These are phyloP conservation scores for Siniperca scherzeri DNA, from an alignment of 2,797 vertebrate species.

Conservation along the genomic window DNA sequence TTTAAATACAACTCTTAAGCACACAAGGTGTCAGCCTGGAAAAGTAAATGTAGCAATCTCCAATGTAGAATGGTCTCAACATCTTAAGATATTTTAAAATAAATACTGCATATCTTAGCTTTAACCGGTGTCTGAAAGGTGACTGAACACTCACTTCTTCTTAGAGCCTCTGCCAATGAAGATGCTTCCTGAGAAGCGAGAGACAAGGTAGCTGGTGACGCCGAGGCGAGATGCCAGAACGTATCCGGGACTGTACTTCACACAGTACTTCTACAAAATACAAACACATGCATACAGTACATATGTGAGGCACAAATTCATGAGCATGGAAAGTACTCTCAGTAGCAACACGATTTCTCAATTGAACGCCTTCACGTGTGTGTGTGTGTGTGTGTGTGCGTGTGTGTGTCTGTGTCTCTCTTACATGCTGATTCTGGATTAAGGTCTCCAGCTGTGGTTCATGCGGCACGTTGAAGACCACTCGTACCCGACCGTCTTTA, in stretches of 20 bases:
- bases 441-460: slow-evolving; percentile 94
- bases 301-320: accelerated
- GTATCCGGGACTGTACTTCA: slow-evolving; percentile 97
- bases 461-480: slow-evolving; percentile 94
- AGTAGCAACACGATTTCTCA: not conserved
- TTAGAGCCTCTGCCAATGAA: slow-evolving; percentile 98
- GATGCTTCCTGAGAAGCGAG: slow-evolving; percentile 98
- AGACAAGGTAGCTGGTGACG: slow-evolving; percentile 96
- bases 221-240: slow-evolving; percentile 95
- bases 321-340: not conserved
- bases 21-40: not conserved
- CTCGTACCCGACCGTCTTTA: slow-evolving; percentile 93
- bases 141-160: slow-evolving; percentile 89
- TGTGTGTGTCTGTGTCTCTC: slow-evolving; percentile 56
- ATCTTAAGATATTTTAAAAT: not conserved
- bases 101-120: not conserved
- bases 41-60: not conserved
- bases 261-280: slow-evolving; percentile 92
- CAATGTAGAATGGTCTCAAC: too few species aligned
- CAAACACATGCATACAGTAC: not conserved
- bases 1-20: not conserved
- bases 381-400: not conserved
- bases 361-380: accelerated
- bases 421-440: slow-evolving; percentile 98
- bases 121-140: not conserved